Conservation (phyloP, 2,888 invertebrate species). For the Zygaena filipendulae region DNA sequence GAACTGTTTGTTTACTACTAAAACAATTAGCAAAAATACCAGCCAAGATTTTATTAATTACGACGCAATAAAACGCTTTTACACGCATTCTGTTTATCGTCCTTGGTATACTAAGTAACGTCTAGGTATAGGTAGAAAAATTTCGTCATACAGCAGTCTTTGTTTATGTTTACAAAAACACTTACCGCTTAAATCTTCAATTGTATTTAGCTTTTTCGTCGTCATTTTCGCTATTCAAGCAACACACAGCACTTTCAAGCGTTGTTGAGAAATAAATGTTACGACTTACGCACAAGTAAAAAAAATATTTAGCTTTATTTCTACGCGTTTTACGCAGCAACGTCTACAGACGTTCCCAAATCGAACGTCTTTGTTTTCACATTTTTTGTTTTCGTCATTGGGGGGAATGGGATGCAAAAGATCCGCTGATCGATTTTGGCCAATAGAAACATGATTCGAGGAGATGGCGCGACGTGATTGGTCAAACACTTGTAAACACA, state of each 20-base stretch:
- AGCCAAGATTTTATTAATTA: no score
- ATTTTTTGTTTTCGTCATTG: slow-evolving; percentile 31
- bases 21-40: no score
- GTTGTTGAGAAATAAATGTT: background rate
- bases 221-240: slow-evolving; percentile 37
- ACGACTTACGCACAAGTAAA: background rate
- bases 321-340: background rate
- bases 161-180: slow-evolving; percentile 38
- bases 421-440: slow-evolving; percentile 17
- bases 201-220: slow-evolving; percentile 53
- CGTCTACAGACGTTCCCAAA: slow-evolving; percentile 4
- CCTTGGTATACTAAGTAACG: slow-evolving; percentile 27
- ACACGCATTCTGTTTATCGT: no score
- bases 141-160: slow-evolving; percentile 26
- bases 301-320: background rate
- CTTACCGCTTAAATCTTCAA: slow-evolving; percentile 63
- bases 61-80: no score
- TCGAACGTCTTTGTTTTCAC: slow-evolving; percentile 32
- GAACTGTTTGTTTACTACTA: no score
- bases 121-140: no score
- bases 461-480: slow-evolving; percentile 22
- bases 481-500: slow-evolving; percentile 25
- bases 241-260: slow-evolving; percentile 7
- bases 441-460: slow-evolving; percentile 21
- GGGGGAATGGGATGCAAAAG: no score